Conservation (phyloP, 2,113 vertebrate species). For the Brevimyrus niger region DNA sequence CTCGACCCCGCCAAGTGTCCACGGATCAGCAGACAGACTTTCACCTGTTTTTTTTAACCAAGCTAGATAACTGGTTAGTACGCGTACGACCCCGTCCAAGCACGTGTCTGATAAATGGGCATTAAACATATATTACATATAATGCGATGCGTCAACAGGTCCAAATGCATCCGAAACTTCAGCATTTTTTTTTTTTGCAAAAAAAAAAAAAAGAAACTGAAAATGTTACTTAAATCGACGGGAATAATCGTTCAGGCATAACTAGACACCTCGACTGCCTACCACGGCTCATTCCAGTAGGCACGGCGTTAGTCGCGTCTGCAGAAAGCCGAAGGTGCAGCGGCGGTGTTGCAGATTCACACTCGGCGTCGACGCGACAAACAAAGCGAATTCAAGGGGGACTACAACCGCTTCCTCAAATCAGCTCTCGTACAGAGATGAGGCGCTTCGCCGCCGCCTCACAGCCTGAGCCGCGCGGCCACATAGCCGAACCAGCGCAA, state of each 20-base stretch:
- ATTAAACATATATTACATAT: neutral
- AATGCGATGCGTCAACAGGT: neutral
- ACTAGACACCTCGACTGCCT: neutral
- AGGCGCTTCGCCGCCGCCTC: neutral
- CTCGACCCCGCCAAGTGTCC: neutral
- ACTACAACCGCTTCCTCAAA: neutral
- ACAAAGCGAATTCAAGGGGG: neutral
- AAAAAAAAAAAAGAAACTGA: neutral
- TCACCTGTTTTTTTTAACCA: neutral
- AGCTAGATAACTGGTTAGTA: neutral
- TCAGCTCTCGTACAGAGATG: neutral
- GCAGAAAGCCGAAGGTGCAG: neutral
- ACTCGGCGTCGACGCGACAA: neutral
- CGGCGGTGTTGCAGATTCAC: neutral
- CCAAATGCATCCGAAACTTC: neutral
- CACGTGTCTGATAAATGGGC: neutral
- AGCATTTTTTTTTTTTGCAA: neutral
- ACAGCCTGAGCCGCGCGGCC: neutral
- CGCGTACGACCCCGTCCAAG: neutral
- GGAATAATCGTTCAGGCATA: neutral
- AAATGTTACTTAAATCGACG: neutral
- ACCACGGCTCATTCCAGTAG: neutral
- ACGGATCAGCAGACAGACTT: neutral
- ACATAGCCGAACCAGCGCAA: neutral
- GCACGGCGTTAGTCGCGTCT: neutral